These are phyloP conservation scores for Tachina lurida DNA, from an alignment of 2,888 invertebrate species.

Conservation along the genomic window DNA sequence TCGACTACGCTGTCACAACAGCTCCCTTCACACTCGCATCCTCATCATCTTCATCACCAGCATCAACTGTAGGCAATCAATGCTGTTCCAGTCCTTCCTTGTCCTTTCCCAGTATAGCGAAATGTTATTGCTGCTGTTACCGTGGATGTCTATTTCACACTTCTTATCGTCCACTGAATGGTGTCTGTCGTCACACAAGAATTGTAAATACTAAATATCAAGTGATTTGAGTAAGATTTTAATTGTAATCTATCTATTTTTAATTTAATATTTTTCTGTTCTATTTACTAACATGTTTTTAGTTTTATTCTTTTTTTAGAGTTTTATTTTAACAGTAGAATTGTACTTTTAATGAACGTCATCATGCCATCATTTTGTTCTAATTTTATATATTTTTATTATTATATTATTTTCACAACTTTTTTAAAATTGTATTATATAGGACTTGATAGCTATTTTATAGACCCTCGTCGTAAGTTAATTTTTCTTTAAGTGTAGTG, in stretches of 20 bases:
- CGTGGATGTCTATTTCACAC: conserved; percentile 40
- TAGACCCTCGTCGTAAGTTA: conserved; percentile 10
- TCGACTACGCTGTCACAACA: conserved; percentile 67
- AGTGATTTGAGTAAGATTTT: conserved; percentile 66
- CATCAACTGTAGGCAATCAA: conserved; percentile 64
- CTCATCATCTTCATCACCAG: conserved; percentile 69
- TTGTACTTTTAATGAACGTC: conserved; percentile 28
- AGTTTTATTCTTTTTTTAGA: conserved; percentile 6
- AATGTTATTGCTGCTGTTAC: conserved; percentile 45
- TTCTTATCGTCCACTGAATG: conserved; percentile 24
- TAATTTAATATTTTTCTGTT: conserved; percentile 39
- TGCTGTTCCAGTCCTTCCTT: conserved; percentile 3
- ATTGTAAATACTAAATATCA: conserved; percentile 68
- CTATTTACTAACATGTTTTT: conserved; percentile 13
- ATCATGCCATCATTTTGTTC: conserved; percentile 22
- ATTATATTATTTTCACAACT: conserved; percentile 25
- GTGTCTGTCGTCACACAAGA: conserved; percentile 40
- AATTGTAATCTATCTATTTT: conserved; percentile 51
- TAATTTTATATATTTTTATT: conserved; percentile 14
- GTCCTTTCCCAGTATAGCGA: conserved; percentile 13
- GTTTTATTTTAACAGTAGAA: conserved; percentile 32
- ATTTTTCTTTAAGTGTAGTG: conserved; percentile 7
- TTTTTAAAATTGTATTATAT: conserved; percentile 43
- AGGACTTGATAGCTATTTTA: conserved; percentile 41
- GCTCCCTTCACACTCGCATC: conserved; percentile 52